These are phyloP conservation scores for Candidula unifasciata DNA, from an alignment of 2,888 invertebrate genomes.

Conservation along the genomic window DNA sequence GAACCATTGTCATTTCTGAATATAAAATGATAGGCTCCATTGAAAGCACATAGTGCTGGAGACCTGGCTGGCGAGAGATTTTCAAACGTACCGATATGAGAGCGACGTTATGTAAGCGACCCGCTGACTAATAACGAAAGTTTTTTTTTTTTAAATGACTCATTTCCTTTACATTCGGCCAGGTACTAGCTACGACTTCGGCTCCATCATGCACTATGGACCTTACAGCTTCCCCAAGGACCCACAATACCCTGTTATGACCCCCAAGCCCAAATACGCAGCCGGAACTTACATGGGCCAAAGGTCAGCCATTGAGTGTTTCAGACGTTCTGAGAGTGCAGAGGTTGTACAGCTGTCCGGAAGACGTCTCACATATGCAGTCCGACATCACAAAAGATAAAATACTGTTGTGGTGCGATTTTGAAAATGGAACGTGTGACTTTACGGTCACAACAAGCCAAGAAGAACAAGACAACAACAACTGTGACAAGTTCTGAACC, in stretches of 20 bases:
- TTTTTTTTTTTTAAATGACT: no score
- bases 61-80: no score
- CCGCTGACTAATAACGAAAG: no score
- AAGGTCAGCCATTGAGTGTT: background rate
- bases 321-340: slow-evolving; percentile 31
- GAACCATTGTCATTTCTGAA: no score
- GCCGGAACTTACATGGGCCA: background rate
- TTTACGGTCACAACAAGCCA: background rate
- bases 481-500: background rate
- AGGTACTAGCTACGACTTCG: slow-evolving; percentile 39
- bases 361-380: slow-evolving; percentile 12
- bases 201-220: slow-evolving; percentile 42
- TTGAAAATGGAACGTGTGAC: slow-evolving; percentile 18
- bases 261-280: slow-evolving; percentile 24
- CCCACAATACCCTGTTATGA: slow-evolving; percentile 17
- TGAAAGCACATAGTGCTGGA: no score
- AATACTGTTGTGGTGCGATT: slow-evolving; percentile 20
- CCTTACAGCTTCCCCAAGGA: slow-evolving; percentile 16
- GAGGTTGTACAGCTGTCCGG: slow-evolving; percentile 24
- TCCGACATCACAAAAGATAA: background rate
- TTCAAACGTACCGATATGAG: no score
- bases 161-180: no score
- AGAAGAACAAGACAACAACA: background rate
- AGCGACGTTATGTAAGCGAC: no score
- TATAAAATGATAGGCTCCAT: no score